Evolutionary conservation across 2,113 vertebrate species (phyloP).

Genomic region (Seriola quinqueradiata): DNA sequence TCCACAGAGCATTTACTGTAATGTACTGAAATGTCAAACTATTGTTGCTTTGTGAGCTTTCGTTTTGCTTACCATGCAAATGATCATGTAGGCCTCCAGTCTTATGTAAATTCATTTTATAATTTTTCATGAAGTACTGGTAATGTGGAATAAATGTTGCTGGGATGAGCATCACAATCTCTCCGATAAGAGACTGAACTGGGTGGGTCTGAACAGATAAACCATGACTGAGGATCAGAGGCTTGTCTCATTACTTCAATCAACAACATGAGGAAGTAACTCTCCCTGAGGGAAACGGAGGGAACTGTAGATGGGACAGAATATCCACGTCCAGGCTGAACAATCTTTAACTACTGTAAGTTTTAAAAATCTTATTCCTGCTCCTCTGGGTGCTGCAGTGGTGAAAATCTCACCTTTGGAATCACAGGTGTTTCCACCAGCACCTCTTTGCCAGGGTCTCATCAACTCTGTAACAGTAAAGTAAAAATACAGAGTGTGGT

Average conservation of each 20-base stretch:
- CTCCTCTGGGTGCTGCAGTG: neutral
- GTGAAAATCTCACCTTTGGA: neutral
- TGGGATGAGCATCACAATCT: neutral
- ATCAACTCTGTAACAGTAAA: too few relatives aligned
- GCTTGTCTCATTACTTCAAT: constrained; percentile 16
- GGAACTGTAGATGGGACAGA: constrained; percentile 24
- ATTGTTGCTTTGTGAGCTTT: neutral
- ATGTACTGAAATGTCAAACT: neutral
- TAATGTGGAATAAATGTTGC: neutral
- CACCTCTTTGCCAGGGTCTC: neutral
- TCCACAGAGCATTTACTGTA: too few relatives aligned
- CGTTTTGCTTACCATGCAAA: neutral
- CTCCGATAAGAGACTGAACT: neutral
- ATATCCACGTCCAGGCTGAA: neutral
- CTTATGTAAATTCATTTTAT: neutral
- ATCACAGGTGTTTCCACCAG: neutral
- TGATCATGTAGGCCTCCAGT: neutral
- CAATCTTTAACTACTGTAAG: neutral
- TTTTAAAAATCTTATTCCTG: too few relatives aligned
- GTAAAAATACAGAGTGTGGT: too few relatives aligned
- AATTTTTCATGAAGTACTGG: neutral
- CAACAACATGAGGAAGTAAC: constrained; percentile 27
- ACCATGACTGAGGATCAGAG: neutral
- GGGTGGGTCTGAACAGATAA: constrained; percentile 28
- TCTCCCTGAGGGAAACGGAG: constrained; percentile 8